Evolutionary conservation across 1,140 invertebrate species (phyloP).

Genomic region (Pissodes strobi): DNA sequence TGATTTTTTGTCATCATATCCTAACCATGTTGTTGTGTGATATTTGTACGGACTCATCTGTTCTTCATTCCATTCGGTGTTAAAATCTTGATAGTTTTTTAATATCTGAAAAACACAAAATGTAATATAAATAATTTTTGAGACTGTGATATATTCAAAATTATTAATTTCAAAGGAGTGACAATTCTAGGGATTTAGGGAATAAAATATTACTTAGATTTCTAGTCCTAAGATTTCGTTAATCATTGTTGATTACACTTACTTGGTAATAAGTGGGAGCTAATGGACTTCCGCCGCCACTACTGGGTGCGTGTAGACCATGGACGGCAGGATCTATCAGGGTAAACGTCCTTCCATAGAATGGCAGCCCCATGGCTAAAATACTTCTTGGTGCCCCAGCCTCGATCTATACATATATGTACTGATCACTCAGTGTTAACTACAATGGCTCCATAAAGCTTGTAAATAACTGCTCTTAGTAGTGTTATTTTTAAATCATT

Average conservation of each 20-base stretch:
- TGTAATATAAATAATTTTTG: too few relatives aligned
- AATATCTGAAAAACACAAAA: conserved; percentile 34
- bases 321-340: conserved; percentile 56
- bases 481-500: too few relatives aligned
- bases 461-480: too few relatives aligned
- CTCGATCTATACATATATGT: conserved; percentile 45
- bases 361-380: conserved; percentile 66
- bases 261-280: conserved; percentile 27
- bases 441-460: too few relatives aligned
- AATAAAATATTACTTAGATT: not conserved
- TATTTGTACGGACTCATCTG: conserved; percentile 37
- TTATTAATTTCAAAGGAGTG: not conserved
- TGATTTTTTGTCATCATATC: conserved; percentile 33
- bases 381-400: conserved; percentile 60
- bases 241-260: conserved; percentile 3
- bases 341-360: conserved; percentile 67
- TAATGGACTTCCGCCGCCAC: conserved; percentile 51
- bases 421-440: too few relatives aligned
- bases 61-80: conserved; percentile 33
- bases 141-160: not conserved
- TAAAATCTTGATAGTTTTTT: conserved; percentile 53
- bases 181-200: not conserved
- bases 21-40: conserved; percentile 25
- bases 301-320: conserved; percentile 57
- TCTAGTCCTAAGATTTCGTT: not conserved